Base-by-base conservation (phyloP, 2,113 vertebrate species). In the Prietella phreatophila region DNA sequence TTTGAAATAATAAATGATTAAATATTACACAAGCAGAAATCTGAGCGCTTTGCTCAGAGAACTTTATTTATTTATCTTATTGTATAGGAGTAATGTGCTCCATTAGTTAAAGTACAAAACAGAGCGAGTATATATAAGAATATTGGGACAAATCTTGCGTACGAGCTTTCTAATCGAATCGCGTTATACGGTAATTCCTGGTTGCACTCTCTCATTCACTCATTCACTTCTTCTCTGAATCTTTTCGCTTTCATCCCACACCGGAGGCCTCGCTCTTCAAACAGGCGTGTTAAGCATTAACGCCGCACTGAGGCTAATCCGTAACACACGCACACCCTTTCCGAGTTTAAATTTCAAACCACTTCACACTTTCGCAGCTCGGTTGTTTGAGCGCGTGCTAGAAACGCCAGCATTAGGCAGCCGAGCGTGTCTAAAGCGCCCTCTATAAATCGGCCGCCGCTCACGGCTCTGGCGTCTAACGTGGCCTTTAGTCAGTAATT, bases 361-460 rank as follows among this genome's bases (percentile, higher is more conserved):
- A 47, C 82, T 61, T 67, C 88, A 42, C 76, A 84, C 76, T 80
- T 81, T 85, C 81, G 67, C 84, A 69, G 83, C 65, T 7, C 33
- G 56, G 20, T 69, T 56, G 76, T 78, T 61, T 67, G 53, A 80
- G 75, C 73, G 80, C 88, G 84, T 88, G 89, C 83, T 89, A 85
- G 85, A 79, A 87, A 86, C n/a, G 56, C 27, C 27, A 22, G 71
- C 88, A 69, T 87, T 87, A 87, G 75, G 85, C 69, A 90, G 81
- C 73, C 87, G 79, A 83, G 82, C 89, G 89, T 89, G 67, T 87
- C 89, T 90, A 90, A 90, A 88, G 88, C 76, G 65, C 61, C 63
- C 82, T 56, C 60, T 67, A 69, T 53, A 69, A 71, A 84, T 88
- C 86, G 36, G n/a, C 86, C 30, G 80, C 85, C 75, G 79, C 78